A percentile compares a stretch with the other conserved stretches of the same genome.
Evolutionary conservation across 1,140 invertebrate genomes (phyloP).

Genomic region (Drosophila lowei): DNA sequence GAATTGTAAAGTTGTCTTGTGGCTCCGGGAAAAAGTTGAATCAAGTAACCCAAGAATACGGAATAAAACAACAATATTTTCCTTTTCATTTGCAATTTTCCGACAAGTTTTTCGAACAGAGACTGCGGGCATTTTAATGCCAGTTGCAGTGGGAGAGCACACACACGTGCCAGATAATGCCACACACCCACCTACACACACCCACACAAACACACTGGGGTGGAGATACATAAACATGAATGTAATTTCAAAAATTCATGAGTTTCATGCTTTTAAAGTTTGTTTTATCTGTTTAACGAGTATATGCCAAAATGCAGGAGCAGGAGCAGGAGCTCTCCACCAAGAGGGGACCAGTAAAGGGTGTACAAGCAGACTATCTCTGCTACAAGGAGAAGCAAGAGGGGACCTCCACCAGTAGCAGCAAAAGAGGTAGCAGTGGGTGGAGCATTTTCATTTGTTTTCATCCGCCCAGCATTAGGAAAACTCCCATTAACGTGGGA

Average conservation of each 20-base stretch:
- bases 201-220: slow-evolving; percentile 6
- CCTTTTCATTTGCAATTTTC: slow-evolving; percentile 69
- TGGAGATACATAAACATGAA: slow-evolving; percentile 48
- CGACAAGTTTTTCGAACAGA: slow-evolving; percentile 36
- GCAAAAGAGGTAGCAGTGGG: too few species aligned
- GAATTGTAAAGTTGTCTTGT: slow-evolving; percentile 39
- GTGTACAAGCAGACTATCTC: too few species aligned
- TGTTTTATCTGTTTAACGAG: slow-evolving; percentile 53
- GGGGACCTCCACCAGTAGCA: too few species aligned
- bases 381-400: too few species aligned
- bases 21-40: slow-evolving; percentile 30
- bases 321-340: neutral
- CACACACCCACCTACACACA: slow-evolving; percentile 25
- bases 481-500: too few species aligned
- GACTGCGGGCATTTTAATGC: slow-evolving; percentile 65
- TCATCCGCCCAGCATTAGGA: too few species aligned
- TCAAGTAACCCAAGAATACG: slow-evolving; percentile 11
- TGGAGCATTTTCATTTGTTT: neutral
- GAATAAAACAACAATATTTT: slow-evolving; percentile 42
- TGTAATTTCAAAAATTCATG: slow-evolving; percentile 66
- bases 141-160: slow-evolving; percentile 36
- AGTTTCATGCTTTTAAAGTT: slow-evolving; percentile 37
- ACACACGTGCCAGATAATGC: slow-evolving; percentile 30
- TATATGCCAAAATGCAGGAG: neutral
- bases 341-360: too few species aligned